Conservation (phyloP, 1,140 invertebrate genomes). For the Hylaeus volcanicus region DNA sequence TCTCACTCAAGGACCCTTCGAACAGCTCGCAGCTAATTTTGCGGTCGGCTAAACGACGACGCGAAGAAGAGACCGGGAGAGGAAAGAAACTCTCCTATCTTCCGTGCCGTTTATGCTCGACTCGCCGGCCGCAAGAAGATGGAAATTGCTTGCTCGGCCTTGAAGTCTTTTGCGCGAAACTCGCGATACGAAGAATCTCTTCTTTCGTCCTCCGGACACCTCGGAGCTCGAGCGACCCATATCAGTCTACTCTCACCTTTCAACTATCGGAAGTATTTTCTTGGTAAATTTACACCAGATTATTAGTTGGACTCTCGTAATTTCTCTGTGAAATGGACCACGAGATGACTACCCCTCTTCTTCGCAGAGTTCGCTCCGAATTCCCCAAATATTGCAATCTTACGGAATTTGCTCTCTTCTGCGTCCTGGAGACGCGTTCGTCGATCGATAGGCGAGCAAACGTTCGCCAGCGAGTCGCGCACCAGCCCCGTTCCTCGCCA, state of each 20-base stretch:
- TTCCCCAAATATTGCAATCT: no score
- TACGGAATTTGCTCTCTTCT: no score
- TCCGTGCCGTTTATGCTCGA: constrained; percentile 52
- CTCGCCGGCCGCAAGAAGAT: constrained; percentile 62
- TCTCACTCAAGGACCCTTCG: constrained; percentile 59
- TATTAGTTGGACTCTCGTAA: no score
- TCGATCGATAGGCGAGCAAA: constrained; percentile 2
- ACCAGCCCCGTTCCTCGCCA: background rate
- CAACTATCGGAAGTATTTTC: no score
- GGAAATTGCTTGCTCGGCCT: constrained; percentile 64
- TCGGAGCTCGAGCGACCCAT: no score
- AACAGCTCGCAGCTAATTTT: constrained; percentile 64
- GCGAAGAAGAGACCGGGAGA: constrained; percentile 39
- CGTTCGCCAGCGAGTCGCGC: background rate
- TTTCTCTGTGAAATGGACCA: no score
- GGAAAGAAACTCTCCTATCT: constrained; percentile 49
- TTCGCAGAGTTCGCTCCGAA: no score
- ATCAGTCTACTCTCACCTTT: no score
- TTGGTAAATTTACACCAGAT: no score
- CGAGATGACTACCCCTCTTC: no score
- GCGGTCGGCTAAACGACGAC: constrained; percentile 69
- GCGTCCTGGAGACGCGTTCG: background rate
- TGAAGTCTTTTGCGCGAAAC: constrained; percentile 60
- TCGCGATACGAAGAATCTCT: constrained; percentile 43
- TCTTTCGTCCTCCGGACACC: background rate